These are phyloP conservation scores for Myopa testacea DNA, from an alignment of 2,888 invertebrate species.

Conservation along the genomic window DNA sequence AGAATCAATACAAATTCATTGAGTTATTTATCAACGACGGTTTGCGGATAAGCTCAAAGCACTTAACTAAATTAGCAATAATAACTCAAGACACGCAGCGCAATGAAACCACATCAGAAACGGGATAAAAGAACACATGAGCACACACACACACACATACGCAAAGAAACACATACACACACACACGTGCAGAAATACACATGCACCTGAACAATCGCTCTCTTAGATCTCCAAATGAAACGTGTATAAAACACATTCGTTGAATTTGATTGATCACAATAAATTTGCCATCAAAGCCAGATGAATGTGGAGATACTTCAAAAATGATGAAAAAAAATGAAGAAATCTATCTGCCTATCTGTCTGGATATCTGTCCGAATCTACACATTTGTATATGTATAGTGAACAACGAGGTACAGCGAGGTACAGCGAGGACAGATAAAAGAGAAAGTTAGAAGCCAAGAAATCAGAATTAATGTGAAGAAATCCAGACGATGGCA, in stretches of 20 bases:
- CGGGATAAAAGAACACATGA: not conserved
- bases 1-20: slow-evolving; percentile 32
- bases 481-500: no score
- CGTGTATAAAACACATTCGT: slow-evolving; percentile 58
- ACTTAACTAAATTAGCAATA: slow-evolving; percentile 46
- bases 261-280: slow-evolving; percentile 66
- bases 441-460: no score
- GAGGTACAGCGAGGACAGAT: no score
- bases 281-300: slow-evolving; percentile 50
- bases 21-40: slow-evolving; percentile 39
- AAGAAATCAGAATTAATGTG: no score
- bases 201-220: no score
- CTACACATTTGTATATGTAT: not conserved
- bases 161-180: not conserved
- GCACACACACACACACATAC: not conserved
- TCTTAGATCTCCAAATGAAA: not conserved
- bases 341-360: not conserved
- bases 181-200: not conserved
- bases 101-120: not conserved
- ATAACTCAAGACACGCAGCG: slow-evolving; percentile 41
- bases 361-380: not conserved
- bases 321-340: slow-evolving; percentile 2
- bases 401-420: no score
- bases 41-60: slow-evolving; percentile 39
- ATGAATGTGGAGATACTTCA: slow-evolving; percentile 45